phyloP scores from a whole-genome alignment of 2,113 vertebrate genomes.

The Podiceps cristatus region DNA sequence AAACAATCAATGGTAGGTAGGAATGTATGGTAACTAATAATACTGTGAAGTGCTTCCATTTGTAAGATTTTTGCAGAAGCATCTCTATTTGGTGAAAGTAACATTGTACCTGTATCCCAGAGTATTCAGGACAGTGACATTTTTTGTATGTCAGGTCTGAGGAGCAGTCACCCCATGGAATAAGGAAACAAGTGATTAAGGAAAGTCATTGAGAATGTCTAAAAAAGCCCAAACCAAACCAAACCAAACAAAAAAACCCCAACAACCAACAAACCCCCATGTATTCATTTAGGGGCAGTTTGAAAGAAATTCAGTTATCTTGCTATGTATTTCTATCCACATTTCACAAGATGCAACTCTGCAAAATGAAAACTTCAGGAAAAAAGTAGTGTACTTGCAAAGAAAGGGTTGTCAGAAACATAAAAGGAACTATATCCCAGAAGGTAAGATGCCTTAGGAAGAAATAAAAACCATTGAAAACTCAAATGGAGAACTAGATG shows the following conservation, averaged over 20 bases:
- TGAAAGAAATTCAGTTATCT: background rate
- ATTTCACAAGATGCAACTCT: background rate
- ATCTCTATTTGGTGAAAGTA: background rate
- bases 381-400: background rate
- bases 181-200: background rate
- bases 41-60: background rate
- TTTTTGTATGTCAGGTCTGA: background rate
- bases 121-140: background rate
- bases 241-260: rapidly evolving
- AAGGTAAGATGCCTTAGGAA: background rate
- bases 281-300: background rate
- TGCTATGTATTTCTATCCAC: background rate
- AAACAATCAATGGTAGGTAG: background rate
- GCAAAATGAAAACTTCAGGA: background rate
- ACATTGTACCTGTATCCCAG: background rate
- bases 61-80: background rate
- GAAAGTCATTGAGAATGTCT: background rate
- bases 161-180: background rate
- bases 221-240: background rate
- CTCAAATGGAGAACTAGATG: background rate
- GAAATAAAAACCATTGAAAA: background rate
- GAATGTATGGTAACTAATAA: background rate
- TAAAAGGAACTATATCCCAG: background rate
- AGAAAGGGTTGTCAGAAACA: background rate
- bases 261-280: too few relatives aligned